A percentile compares a stretch with the other conserved stretches of the same genome.
These are phyloP conservation scores for Pristionchus fissidentatus DNA, from an alignment of 2,888 invertebrate genomes.

Conservation along the genomic window DNA sequence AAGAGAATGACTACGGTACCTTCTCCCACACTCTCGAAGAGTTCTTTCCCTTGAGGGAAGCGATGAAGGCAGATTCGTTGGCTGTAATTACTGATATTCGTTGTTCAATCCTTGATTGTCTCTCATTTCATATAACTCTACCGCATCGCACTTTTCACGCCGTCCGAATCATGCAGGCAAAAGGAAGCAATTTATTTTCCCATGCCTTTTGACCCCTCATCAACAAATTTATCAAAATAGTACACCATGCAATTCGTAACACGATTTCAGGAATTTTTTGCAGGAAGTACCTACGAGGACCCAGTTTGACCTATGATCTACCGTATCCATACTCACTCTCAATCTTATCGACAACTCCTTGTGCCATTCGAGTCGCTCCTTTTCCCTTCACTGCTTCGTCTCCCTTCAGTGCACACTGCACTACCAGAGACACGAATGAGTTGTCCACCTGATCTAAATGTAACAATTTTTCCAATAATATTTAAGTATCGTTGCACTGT, in stretches of 20 bases:
- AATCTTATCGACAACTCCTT: slow-evolving; percentile 38
- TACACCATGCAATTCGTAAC: not conserved
- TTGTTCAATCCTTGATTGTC: too few species aligned
- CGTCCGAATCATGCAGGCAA: too few species aligned
- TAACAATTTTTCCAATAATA: too few species aligned
- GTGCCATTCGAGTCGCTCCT: slow-evolving; percentile 46
- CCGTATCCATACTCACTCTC: not conserved
- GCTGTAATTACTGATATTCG: not conserved
- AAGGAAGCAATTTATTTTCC: too few species aligned
- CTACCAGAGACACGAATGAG: slow-evolving; percentile 51
- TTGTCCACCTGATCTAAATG: slow-evolving; percentile 49
- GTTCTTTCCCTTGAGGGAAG: slow-evolving; percentile 51
- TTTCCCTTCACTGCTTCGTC: slow-evolving; percentile 52
- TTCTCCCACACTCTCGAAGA: slow-evolving; percentile 64
- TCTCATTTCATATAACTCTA: too few species aligned
- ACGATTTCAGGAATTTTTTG: too few species aligned
- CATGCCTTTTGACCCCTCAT: too few species aligned
- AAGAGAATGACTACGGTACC: not conserved
- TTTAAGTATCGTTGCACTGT: too few species aligned
- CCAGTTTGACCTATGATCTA: too few species aligned
- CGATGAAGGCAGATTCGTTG: slow-evolving; percentile 35
- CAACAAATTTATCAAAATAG: too few species aligned
- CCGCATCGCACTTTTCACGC: too few species aligned
- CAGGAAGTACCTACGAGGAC: too few species aligned
- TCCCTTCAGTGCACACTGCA: slow-evolving; percentile 57